phyloP scores from a whole-genome alignment of 2,797 vertebrate genomes.

The Bradypus variegatus region DNA sequence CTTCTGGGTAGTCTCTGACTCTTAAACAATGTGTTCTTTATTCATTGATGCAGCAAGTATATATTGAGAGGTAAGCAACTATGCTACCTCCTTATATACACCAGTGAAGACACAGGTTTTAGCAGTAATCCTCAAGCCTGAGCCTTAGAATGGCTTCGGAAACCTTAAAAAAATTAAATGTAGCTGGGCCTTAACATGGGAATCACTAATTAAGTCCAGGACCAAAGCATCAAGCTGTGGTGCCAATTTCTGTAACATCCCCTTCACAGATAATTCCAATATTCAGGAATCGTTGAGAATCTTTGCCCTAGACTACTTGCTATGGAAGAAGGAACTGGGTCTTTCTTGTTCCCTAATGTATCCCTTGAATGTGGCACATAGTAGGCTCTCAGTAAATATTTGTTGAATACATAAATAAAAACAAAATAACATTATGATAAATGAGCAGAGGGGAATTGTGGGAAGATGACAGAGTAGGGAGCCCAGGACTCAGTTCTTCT shows the following conservation, averaged over 20 bases:
- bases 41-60: background rate
- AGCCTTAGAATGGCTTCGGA: constrained; percentile 17
- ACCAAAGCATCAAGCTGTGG: background rate
- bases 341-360: background rate
- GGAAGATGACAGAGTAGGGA: no score
- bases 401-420: constrained; percentile 25
- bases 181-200: background rate
- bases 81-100: background rate
- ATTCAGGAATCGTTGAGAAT: constrained; percentile 6
- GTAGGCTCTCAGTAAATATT: background rate
- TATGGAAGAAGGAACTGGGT: background rate
- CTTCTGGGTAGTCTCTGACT: background rate
- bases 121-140: background rate
- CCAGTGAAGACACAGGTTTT: background rate
- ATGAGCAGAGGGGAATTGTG: no score
- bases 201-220: background rate
- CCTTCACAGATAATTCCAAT: background rate
- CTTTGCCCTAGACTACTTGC: background rate
- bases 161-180: background rate
- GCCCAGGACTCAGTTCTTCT: no score
- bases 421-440: no score
- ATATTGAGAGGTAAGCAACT: background rate
- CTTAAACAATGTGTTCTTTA: background rate
- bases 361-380: background rate
- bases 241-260: background rate